These are phyloP conservation scores for Drosophila mettleri DNA, from an alignment of 2,888 invertebrate genomes.

Conservation along the genomic window DNA sequence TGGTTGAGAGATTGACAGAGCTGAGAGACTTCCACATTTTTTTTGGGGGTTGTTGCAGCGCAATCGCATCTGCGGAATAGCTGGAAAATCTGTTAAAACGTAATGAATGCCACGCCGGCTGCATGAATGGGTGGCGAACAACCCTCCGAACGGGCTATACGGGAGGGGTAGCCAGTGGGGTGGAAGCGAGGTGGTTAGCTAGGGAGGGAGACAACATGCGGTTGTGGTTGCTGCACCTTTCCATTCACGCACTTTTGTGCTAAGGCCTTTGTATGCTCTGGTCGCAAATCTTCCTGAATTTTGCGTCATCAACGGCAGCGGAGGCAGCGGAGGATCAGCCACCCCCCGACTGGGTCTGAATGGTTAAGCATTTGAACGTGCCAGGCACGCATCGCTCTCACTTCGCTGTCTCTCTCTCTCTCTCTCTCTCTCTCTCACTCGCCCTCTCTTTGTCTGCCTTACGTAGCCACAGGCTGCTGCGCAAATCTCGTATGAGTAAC, in stretches of 20 bases:
- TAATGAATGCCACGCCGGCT: constrained; percentile 63
- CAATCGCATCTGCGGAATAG: constrained; percentile 79
- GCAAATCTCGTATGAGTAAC: constrained; percentile 73
- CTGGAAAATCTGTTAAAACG: constrained; percentile 69
- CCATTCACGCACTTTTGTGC: constrained; percentile 18
- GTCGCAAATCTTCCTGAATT: constrained; percentile 72
- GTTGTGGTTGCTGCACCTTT: constrained; percentile 52
- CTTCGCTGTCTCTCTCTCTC: constrained; percentile 19
- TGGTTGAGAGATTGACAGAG: constrained; percentile 80
- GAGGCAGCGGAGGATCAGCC: constrained; percentile 21
- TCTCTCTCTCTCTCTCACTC: not conserved
- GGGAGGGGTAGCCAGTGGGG: not conserved
- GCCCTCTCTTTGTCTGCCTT: not conserved
- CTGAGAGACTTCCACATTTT: constrained; percentile 6
- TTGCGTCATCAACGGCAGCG: constrained; percentile 73
- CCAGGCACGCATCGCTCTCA: constrained; percentile 72
- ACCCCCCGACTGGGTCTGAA: constrained; percentile 26
- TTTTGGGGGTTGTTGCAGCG: constrained; percentile 54
- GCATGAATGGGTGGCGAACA: constrained; percentile 44
- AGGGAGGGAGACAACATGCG: constrained; percentile 13
- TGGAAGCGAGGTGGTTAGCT: not conserved
- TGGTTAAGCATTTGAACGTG: constrained; percentile 71
- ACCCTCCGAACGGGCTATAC: constrained; percentile 30
- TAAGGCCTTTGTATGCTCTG: constrained; percentile 27
- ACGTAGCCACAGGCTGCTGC: constrained; percentile 29